Evolutionary conservation across 1,140 invertebrate species (phyloP), one percentile per base, ranked within the genome.

Genomic region (Drosophila sproati): DNA sequence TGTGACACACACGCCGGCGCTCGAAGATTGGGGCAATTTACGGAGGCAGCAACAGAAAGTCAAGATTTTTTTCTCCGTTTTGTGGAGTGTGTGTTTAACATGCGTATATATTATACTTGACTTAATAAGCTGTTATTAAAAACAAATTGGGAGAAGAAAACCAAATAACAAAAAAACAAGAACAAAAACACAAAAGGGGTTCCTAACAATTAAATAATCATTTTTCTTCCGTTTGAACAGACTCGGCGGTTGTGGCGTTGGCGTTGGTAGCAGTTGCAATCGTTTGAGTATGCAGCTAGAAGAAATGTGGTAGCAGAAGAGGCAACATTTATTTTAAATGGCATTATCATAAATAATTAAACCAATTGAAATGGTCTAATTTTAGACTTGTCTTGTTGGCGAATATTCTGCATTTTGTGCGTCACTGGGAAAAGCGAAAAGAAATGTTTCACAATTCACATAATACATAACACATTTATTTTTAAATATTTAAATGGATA

Each of bases 71-170:
- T 29, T 52, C 45, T 20, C 41, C n/a, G 52, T 59, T 75, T 64
- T 76, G 51, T 55, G 52, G 59, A 54, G 75, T 74, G 47, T 73
- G 73, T 73, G 61, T 64, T 70, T 80, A 80, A 83, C 72, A 80
- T 85, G 69, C 79, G 85, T 83, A 61, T 83, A 61, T 57, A 82
- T 83, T 80, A 80, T 83, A 77, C 83, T 88, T 83, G 83, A 89
- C 77, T 80, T 88, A 88, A 88, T 88, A 78, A 89, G 80, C 66
- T 79, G 52, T 78, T 83, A 88, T 88, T 88, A 88, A 89, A 89
- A 88, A 70, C 80, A 89, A 88, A 88, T 88, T 89, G 83, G 56
- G 77, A 29, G 64, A n/a, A 63, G 20, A 54, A 20, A 60, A 73
- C 37, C 31, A 35, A 55, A 39, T n/a, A 39, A 37, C 39, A 20